Conservation (phyloP, 30 jellyfish, hydroid and myxozoan genomes). For the Rhopilema esculentum region DNA sequence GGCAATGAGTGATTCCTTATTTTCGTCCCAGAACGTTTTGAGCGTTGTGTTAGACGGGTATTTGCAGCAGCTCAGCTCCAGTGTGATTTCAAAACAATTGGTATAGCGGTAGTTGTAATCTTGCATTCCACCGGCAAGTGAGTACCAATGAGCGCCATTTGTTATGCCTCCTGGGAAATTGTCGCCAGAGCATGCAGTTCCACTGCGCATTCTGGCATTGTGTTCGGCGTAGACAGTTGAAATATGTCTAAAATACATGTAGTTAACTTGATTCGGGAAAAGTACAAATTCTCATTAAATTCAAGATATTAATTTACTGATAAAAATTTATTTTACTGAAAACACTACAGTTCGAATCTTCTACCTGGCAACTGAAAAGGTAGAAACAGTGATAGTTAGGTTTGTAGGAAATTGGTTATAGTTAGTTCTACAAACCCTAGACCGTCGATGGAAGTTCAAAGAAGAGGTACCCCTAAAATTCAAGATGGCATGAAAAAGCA, state of each 20-base stretch:
- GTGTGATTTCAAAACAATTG: conserved; percentile 92
- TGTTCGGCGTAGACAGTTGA: conserved; percentile 79
- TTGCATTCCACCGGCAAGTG: conserved; percentile 96
- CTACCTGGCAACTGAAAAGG: no score
- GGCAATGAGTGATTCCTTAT: conserved; percentile 75
- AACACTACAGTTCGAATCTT: no score
- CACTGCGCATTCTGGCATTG: conserved; percentile 83
- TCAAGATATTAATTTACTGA: no score
- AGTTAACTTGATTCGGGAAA: background rate
- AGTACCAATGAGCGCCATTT: conserved; percentile 96
- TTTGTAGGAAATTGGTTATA: no score
- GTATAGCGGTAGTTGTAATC: conserved; percentile 93
- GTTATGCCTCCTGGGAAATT: conserved; percentile 91
- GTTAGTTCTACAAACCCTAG: no score
- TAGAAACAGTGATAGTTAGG: no score
- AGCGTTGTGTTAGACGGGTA: conserved; percentile 56
- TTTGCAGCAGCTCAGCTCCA: conserved; percentile 92
- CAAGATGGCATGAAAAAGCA: no score
- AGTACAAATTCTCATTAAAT: no score
- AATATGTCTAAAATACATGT: conserved; percentile 59
- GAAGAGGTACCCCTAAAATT: no score
- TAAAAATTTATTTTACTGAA: no score
- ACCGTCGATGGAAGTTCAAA: no score
- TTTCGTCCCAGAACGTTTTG: conserved; percentile 67
- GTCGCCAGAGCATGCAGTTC: conserved; percentile 78